Evolutionary conservation across 2,797 vertebrate species (phyloP), one percentile per base, ranked within the genome.

Genomic region (Garrulus glandarius): DNA sequence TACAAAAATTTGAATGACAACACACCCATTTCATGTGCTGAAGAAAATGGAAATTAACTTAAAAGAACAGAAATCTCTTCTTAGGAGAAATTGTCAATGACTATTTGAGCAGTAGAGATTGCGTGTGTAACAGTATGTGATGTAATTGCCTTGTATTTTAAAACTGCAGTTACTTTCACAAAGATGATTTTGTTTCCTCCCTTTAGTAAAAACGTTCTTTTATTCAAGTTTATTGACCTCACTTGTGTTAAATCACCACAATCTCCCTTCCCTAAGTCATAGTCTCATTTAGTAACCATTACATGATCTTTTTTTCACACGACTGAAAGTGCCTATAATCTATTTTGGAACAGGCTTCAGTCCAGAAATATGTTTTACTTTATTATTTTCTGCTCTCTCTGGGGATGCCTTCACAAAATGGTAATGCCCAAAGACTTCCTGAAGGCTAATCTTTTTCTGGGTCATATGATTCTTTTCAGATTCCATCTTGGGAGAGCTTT

Each of bases 401-500:
- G 94, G 97, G 97, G 96, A 96, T 95, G 87, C 97, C 97, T 97
- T 94, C 96, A 95, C 93, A 96, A 96, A 97, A 98, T 96, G 92
- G 96, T 92, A 98, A 98, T 97, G 89, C 95, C 94, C 89, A 97
- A 98, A 97, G 98, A 97, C 97, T 98, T 98, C 97, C 98, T 98
- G 97, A 97, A 97, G 94, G 91, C 97, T 98, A 98, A 98, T 98
- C 98, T 97, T 96, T 96, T 97, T 97, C 97, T 97, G 97, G 98
- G 98, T 98, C 98, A 98, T 96, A 96, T 97, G 96, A 97, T 95
- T 97, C 97, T 97, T 98, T 98, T 98, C 96, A 98, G 97, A 98
- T 97, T 97, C 95, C 97, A 96, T 98, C 97, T 98, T 96, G 96
- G 98, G 96, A 97, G 89, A 92, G 86, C 97, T 97, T 98, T 96